phyloP scores from a whole-genome alignment of 2,888 invertebrate species.

The Tipula confusa region DNA sequence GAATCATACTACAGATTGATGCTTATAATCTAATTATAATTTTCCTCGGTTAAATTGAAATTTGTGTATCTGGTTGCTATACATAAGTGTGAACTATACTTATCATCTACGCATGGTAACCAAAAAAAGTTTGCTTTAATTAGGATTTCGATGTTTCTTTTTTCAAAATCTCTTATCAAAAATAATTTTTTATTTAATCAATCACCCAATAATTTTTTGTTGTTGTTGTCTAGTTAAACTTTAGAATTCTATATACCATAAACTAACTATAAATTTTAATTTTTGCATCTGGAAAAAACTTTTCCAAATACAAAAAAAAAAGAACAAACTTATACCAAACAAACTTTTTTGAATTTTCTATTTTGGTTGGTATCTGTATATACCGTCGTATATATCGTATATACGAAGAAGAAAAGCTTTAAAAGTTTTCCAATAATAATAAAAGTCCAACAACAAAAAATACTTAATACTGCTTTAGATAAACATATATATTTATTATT shows the following conservation, averaged over 20 bases:
- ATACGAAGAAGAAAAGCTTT: neutral
- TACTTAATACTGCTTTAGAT: neutral
- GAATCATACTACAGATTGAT: no score
- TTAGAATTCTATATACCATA: neutral
- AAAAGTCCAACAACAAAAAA: slow-evolving; percentile 6
- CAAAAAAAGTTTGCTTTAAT: no score
- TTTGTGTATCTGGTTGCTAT: no score
- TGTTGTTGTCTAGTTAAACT: neutral
- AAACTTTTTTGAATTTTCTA: neutral
- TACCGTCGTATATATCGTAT: neutral
- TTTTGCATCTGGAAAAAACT: neutral
- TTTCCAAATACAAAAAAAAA: no score
- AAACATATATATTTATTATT: slow-evolving; percentile 3
- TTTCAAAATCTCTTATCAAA: no score
- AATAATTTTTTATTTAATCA: neutral
- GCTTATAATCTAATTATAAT: no score
- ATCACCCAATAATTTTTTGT: neutral
- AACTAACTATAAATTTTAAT: neutral
- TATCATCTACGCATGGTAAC: no score
- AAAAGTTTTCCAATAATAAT: slow-evolving; percentile 20
- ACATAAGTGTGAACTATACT: no score
- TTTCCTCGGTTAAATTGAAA: no score
- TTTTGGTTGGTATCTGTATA: neutral
- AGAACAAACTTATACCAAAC: neutral
- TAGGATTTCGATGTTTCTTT: no score